Evolutionary conservation across 2,113 vertebrate genomes (phyloP).

Genomic region (Lamprotornis superbus): DNA sequence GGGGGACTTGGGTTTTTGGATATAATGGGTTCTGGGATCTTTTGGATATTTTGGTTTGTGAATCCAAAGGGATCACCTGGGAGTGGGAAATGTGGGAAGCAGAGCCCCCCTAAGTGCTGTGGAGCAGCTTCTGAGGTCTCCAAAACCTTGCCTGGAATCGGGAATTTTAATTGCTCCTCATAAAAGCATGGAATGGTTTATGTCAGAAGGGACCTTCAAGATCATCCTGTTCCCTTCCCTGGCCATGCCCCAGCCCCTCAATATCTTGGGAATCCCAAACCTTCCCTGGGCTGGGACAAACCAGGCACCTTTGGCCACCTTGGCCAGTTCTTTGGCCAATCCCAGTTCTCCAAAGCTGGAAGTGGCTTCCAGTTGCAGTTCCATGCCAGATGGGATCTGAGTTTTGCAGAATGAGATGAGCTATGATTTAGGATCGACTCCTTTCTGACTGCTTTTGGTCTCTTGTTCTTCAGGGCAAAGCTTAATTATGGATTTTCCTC

Average conservation of each 20-base stretch:
- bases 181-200: neutral
- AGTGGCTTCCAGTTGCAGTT: neutral
- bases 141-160: fast-evolving
- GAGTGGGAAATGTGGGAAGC: neutral
- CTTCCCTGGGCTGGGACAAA: neutral
- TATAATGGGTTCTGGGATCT: neutral
- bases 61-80: neutral
- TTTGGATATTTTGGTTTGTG: neutral
- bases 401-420: fast-evolving
- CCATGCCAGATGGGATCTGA: fast-evolving
- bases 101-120: neutral
- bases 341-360: neutral
- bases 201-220: neutral
- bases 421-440: neutral
- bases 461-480: neutral
- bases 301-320: fast-evolving
- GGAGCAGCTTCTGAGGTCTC: fast-evolving
- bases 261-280: neutral
- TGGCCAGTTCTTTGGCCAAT: neutral
- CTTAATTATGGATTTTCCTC: neutral
- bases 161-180: neutral
- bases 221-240: neutral
- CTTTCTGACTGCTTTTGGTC: fast-evolving
- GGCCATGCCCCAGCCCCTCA: fast-evolving
- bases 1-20: neutral